Percentiles rank a stretch among this genome's conserved stretches.
Conservation (phyloP, 1,140 invertebrate genomes). For the Diorhabda elongata region DNA sequence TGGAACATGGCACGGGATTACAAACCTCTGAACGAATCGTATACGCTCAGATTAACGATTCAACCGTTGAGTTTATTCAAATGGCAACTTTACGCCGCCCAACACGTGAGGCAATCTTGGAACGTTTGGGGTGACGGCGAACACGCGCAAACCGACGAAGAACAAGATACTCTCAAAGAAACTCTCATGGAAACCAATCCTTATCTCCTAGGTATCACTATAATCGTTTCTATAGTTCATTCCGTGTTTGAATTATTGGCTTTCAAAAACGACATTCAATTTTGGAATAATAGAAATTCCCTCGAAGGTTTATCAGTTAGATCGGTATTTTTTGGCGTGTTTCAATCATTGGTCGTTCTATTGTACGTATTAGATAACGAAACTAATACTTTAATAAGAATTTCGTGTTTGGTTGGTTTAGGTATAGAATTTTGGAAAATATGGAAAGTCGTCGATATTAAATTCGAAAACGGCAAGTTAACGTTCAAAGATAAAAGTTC, state of each 20-base stretch:
- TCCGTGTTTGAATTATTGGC: constrained; percentile 97
- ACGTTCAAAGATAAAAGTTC: constrained; percentile 91
- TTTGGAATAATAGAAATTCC: constrained; percentile 97
- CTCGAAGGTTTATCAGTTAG: constrained; percentile 95
- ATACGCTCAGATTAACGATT: constrained; percentile 77
- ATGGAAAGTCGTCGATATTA: constrained; percentile 89
- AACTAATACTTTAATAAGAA: constrained; percentile 91
- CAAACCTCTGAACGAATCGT: constrained; percentile 85
- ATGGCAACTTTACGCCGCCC: constrained; percentile 97
- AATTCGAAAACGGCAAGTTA: constrained; percentile 73
- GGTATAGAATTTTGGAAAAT: constrained; percentile 99
- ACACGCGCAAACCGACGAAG: constrained; percentile 74
- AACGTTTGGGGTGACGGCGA: constrained; percentile 65
- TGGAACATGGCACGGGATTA: constrained; percentile 99
- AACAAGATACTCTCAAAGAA: constrained; percentile 97
- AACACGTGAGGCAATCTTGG: constrained; percentile 86
- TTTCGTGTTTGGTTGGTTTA: constrained; percentile 89
- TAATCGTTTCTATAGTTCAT: constrained; percentile 91
- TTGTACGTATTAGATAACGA: constrained; percentile 98
- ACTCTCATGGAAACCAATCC: constrained; percentile 96
- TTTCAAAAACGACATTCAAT: constrained; percentile 99
- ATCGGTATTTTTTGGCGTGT: constrained; percentile 98
- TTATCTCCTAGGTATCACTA: constrained; percentile 87
- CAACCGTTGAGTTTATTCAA: constrained; percentile 93
- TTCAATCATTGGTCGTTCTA: constrained; percentile 92